Conservation (phyloP, 2,888 invertebrate genomes). For the Helleia helle region DNA sequence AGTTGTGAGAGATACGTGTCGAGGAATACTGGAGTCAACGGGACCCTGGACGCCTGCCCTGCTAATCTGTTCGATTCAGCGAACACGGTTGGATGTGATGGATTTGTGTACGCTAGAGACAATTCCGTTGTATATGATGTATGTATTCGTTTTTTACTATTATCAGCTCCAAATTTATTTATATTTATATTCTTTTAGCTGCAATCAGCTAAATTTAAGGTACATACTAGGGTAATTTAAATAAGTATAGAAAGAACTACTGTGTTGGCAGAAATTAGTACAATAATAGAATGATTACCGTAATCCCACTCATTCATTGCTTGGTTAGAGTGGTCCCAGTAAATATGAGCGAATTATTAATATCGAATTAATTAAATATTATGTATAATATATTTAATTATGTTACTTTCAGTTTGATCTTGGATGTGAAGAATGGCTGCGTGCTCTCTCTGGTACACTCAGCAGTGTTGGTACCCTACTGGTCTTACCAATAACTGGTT, state of each 20-base stretch:
- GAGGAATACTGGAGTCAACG: conserved; percentile 19
- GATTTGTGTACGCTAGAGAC: conserved; percentile 23
- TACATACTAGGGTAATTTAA: too few species aligned
- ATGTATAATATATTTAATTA: neutral
- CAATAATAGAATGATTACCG: too few species aligned
- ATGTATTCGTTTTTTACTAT: conserved; percentile 13
- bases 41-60: conserved; percentile 31
- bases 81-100: conserved; percentile 20
- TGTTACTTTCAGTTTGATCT: conserved; percentile 55
- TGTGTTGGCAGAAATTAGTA: too few species aligned
- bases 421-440: conserved; percentile 74
- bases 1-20: conserved; percentile 42
- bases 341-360: too few species aligned
- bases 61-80: conserved; percentile 31
- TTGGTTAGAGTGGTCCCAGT: too few species aligned
- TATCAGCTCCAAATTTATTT: too few species aligned
- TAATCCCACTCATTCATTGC: too few species aligned
- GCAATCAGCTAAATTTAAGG: too few species aligned
- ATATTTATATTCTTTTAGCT: too few species aligned
- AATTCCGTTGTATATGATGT: conserved; percentile 30
- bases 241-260: too few species aligned
- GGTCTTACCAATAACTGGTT: conserved; percentile 74
- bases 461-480: conserved; percentile 76
- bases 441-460: conserved; percentile 77
- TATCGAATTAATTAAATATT: too few species aligned